These are phyloP conservation scores for Heteromyza rotundicornis DNA, from an alignment of 2,888 invertebrate genomes.

Conservation along the genomic window DNA sequence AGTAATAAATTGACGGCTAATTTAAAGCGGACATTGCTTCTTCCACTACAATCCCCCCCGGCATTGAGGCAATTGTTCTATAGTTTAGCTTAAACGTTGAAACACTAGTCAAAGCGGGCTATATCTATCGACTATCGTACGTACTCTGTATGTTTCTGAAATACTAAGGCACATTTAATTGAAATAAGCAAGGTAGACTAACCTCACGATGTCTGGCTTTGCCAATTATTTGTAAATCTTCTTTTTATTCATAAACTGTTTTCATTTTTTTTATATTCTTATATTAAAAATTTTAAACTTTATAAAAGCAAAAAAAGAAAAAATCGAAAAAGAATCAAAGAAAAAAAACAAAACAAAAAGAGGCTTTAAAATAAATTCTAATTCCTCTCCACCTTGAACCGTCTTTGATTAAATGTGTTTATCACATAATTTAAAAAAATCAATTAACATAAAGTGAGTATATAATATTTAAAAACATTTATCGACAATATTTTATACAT, in stretches of 20 bases:
- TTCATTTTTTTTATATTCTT: slow-evolving; percentile 1
- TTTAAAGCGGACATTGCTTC: background rate
- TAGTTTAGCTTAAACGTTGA: no score
- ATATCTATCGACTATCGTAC: no score
- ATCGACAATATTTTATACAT: background rate
- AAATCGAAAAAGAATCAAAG: no score
- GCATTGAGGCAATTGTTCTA: no score
- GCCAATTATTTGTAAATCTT: no score
- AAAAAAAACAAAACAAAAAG: slow-evolving; percentile 10
- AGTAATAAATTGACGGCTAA: background rate
- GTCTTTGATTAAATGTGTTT: background rate
- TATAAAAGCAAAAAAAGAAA: slow-evolving; percentile 6
- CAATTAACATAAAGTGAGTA: background rate
- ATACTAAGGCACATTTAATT: no score
- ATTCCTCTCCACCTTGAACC: background rate
- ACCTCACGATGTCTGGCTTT: no score
- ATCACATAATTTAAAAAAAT: background rate
- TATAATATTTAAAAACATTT: slow-evolving; percentile 1
- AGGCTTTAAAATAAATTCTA: background rate
- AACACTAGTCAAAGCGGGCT: no score
- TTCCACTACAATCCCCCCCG: background rate
- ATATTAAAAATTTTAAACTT: slow-evolving; percentile 28
- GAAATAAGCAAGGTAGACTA: no score
- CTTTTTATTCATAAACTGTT: no score
- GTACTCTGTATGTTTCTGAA: no score